Conservation (phyloP, 2,113 vertebrate genomes). For the Pipra filicauda region DNA sequence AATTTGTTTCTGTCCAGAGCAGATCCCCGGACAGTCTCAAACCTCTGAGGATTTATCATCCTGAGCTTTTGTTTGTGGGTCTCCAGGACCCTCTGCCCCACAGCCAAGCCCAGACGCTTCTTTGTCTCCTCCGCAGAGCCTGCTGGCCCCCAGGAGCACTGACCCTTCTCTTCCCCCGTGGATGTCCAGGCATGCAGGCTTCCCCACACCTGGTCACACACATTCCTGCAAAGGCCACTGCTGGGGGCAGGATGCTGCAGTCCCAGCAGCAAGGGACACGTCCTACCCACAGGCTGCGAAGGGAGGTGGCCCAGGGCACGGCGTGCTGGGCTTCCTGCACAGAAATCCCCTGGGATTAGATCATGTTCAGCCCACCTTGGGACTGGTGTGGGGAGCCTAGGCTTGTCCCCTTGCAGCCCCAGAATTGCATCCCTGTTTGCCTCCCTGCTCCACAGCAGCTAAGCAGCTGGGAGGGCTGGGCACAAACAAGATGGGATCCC, state of each 20-base stretch:
- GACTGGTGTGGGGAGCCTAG: background rate
- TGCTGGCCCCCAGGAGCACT: background rate
- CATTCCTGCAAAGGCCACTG: background rate
- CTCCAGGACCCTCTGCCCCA: constrained; percentile 31
- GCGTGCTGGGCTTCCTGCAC: background rate
- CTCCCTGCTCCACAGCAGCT: background rate
- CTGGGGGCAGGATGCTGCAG: background rate
- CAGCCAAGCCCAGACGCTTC: background rate
- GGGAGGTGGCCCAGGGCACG: background rate
- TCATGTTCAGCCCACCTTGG: background rate
- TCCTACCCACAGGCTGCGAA: background rate
- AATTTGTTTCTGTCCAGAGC: constrained; percentile 46
- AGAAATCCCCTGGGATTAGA: background rate
- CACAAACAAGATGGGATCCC: background rate
- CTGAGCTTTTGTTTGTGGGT: constrained; percentile 57
- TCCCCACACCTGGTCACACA: background rate
- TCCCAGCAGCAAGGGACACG: background rate
- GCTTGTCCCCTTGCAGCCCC: background rate
- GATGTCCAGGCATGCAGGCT: background rate
- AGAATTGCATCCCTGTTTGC: background rate
- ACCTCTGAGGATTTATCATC: constrained; percentile 41
- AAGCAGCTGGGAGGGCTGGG: background rate
- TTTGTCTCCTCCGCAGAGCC: background rate
- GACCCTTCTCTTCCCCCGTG: background rate
- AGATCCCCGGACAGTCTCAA: constrained; percentile 27